Base-by-base conservation (phyloP, 2,113 vertebrate genomes). In the Morone chrysops region DNA sequence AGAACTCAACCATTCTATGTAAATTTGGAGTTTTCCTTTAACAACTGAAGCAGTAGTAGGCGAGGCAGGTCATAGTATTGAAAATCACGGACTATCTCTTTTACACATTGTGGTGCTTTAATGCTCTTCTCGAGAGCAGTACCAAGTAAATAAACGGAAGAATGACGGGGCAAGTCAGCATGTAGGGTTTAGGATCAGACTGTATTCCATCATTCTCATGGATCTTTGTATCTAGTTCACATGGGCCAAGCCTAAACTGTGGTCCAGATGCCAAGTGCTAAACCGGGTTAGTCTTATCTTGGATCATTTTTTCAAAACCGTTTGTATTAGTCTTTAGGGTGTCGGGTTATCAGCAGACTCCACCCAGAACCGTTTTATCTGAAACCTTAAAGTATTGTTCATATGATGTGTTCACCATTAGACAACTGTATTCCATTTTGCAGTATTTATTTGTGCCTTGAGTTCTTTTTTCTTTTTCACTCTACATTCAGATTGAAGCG, bases 401-500 rank as follows among this genome's bases (percentile, higher is more conserved):
- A 51, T 80, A 84, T 78, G 41, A 76, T 70, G 47, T 91, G 83
- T 91, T 87, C 77, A 83, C 73, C 75, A 67, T 86, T 72, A 82
- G 68, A 84, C 31, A 71, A 41, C 84, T 84, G 75, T 90, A 80
- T 90, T 91, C 62, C 90, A 90, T 68, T 89, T 92, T 92, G 90
- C 92, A 93, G 92, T 93, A 91, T 94, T 94, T 94, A 85, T 93
- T 93, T 93, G 94, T 95, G 95, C 94, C 94, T 94, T 94, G 91
- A 87, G 78, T 91, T 86, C 43, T 90, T 78, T 79, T 59, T 75
- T 36, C n/a, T 68, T 71, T 50, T 87, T 78, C 59, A 77, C 43
- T 90, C 85, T 79, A 50, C 62, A 83, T 90, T 87, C 16, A 70
- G 78, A 82, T 57, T 85, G 73, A 90, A 89, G 78, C 88, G 79